Evolutionary conservation across 2,888 invertebrate genomes (phyloP).

Genomic region (Calameuta idolon): DNA sequence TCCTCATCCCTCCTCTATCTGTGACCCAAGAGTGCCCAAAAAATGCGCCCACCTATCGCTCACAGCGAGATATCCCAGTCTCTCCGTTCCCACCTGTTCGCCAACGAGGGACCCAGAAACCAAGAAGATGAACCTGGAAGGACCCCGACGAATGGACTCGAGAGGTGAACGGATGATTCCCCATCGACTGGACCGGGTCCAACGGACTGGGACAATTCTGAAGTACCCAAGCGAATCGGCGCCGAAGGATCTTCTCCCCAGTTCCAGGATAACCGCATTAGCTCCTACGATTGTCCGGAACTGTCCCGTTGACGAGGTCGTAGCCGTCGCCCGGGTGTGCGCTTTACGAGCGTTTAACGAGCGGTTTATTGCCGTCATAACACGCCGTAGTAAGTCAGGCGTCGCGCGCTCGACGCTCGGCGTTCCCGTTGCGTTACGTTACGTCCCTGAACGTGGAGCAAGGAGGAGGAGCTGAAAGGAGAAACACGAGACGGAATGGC

Average conservation of each 20-base stretch:
- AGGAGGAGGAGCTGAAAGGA: neutral
- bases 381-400: constrained; percentile 2
- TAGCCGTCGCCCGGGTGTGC: constrained; percentile 25
- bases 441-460: neutral
- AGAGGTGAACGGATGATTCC: too few species aligned
- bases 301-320: neutral
- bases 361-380: constrained; percentile 49
- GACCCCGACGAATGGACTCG: neutral
- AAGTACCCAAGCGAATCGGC: neutral
- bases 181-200: too few species aligned
- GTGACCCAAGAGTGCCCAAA: neutral
- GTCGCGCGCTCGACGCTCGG: neutral
- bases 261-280: neutral
- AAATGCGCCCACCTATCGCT: neutral
- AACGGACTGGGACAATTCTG: neutral
- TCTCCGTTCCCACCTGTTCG: neutral
- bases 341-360: constrained; percentile 58
- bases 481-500: neutral
- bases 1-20: neutral
- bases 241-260: neutral
- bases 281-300: neutral
- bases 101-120: too few species aligned
- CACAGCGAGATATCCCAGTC: neutral
- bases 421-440: neutral
- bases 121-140: neutral